phyloP scores from a whole-genome alignment of 2,888 invertebrate species.

The Catocala sponsa region DNA sequence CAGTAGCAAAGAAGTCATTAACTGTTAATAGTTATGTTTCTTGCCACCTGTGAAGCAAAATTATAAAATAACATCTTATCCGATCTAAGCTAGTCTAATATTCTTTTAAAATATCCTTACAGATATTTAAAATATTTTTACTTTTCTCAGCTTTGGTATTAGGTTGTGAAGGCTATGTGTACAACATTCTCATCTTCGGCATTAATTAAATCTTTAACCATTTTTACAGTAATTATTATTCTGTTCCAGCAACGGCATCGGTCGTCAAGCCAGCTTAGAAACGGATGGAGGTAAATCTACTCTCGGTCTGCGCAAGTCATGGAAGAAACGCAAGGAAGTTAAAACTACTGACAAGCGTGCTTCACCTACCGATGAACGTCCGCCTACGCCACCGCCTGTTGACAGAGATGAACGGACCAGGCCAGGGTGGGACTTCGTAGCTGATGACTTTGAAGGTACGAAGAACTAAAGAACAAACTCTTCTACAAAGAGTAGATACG shows the following conservation, averaged over 20 bases:
- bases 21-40: no score
- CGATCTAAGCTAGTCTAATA: no score
- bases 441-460: constrained; percentile 92
- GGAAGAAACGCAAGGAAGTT: constrained; percentile 85
- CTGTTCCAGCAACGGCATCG: constrained; percentile 73
- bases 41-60: no score
- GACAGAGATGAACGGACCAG: constrained; percentile 70
- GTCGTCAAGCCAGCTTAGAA: constrained; percentile 73
- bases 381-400: constrained; percentile 67
- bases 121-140: no score
- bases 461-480: neutral
- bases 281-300: constrained; percentile 75
- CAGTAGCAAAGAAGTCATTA: no score
- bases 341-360: constrained; percentile 74
- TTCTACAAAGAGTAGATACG: no score
- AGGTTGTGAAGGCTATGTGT: no score
- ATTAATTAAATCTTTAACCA: neutral
- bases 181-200: no score
- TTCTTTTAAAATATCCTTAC: no score
- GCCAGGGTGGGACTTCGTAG: constrained; percentile 91
- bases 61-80: no score
- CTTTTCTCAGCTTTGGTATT: no score
- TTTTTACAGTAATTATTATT: neutral
- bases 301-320: constrained; percentile 81
- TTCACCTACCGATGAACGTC: constrained; percentile 78